These are phyloP conservation scores for Hirtodrosophila confusa DNA, from an alignment of 2,888 invertebrate species.

Conservation along the genomic window DNA sequence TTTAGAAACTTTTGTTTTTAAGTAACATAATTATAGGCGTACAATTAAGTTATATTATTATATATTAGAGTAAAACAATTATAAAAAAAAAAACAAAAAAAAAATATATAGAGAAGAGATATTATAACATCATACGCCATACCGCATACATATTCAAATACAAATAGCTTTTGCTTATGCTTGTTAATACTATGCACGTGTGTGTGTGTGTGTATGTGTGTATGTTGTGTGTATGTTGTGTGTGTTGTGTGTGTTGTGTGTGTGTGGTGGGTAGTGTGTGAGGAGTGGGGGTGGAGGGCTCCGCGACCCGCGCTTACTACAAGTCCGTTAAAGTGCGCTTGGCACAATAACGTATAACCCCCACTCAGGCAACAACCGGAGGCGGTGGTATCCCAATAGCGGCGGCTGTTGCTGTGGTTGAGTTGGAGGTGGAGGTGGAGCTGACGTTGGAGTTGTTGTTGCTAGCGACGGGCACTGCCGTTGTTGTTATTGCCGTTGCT, in stretches of 20 bases:
- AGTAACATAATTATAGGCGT: conserved; percentile 44
- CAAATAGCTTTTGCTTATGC: conserved; percentile 26
- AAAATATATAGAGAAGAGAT: conserved; percentile 18
- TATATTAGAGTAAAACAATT: conserved; percentile 38
- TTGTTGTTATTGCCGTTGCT: conserved; percentile 10
- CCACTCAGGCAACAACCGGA: conserved; percentile 83
- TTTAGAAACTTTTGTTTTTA: conserved; percentile 21
- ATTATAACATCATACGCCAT: conserved; percentile 42
- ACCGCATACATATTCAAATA: conserved; percentile 40
- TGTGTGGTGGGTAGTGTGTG: conserved; percentile 9
- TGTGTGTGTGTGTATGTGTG: conserved; percentile 19
- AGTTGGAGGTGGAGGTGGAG: not conserved
- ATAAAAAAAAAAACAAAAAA: conserved; percentile 28
- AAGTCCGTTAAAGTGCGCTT: conserved; percentile 80
- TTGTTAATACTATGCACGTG: conserved; percentile 58
- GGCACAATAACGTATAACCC: conserved; percentile 82
- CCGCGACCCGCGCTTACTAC: conserved; percentile 69
- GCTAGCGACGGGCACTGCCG: conserved; percentile 14
- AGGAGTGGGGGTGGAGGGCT: not conserved
- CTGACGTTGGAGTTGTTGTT: conserved; percentile 3
- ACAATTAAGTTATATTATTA: conserved; percentile 32
- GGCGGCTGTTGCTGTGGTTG: conserved; percentile 23
- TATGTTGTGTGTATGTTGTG: no score
- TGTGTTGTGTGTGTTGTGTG: not conserved
- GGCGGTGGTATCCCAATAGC: conserved; percentile 72